Percentiles rank a stretch among this genome's conserved stretches.
Evolutionary conservation across 2,888 invertebrate species (phyloP).

Genomic region (Tenthredo livida): DNA sequence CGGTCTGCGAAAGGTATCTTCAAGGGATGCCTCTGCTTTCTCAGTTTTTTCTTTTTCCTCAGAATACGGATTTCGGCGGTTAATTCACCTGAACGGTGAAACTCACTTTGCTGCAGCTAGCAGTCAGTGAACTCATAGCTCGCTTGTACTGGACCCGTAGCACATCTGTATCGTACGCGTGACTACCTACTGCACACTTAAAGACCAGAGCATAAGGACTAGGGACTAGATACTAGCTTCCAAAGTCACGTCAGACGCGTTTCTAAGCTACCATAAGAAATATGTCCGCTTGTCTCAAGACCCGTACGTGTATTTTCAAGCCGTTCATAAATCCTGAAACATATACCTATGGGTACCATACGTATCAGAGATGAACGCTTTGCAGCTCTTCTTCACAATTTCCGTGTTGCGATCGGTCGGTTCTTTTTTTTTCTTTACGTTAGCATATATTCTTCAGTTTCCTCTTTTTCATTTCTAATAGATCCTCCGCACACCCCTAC

Average conservation of each 20-base stretch:
- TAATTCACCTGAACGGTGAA: constrained; percentile 17
- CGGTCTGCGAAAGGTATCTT: not conserved
- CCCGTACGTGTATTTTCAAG: not conserved
- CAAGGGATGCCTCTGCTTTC: not conserved
- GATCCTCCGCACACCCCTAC: no score
- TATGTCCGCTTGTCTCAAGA: not conserved
- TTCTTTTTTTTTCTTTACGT: no score
- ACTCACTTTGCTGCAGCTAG: not conserved
- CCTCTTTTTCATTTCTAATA: no score
- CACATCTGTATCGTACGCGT: constrained; percentile 23
- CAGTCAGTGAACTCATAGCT: constrained; percentile 48
- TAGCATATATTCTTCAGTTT: no score
- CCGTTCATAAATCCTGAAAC: not conserved
- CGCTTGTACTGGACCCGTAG: not conserved
- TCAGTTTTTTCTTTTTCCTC: not conserved
- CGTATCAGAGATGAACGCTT: not conserved
- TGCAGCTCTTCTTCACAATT: not conserved
- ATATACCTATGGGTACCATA: not conserved
- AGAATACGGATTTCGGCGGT: not conserved
- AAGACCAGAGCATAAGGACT: constrained; percentile 10
- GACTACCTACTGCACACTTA: constrained; percentile 11
- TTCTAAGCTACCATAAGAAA: constrained; percentile 11
- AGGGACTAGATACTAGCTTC: constrained; percentile 1
- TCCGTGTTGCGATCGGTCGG: not conserved
- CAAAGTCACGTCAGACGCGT: not conserved